Conservation (phyloP, 1,140 invertebrate genomes). For the Aphelenchoides avenae region DNA sequence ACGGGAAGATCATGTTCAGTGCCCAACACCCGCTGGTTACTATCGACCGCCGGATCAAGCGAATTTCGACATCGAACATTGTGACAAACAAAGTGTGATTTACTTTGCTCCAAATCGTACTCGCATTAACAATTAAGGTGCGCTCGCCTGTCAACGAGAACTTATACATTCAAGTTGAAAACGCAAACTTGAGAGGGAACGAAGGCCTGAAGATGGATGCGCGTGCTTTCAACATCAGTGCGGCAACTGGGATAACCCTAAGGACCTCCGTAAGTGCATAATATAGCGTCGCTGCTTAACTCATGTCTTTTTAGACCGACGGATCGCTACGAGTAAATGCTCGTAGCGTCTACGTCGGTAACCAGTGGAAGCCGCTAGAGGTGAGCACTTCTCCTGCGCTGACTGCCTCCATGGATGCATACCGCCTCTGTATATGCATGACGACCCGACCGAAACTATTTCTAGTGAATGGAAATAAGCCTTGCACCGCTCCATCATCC, state of each 20-base stretch:
- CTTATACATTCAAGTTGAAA: slow-evolving; percentile 36
- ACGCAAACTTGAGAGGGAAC: slow-evolving; percentile 43
- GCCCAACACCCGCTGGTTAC: slow-evolving; percentile 39
- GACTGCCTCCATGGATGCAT: slow-evolving; percentile 52
- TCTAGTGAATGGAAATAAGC: slow-evolving; percentile 46
- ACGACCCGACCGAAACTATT: slow-evolving; percentile 44
- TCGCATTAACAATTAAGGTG: too few species aligned
- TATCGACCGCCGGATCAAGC: slow-evolving; percentile 41
- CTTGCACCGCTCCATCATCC: slow-evolving; percentile 30
- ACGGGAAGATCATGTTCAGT: slow-evolving; percentile 45
- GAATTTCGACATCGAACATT: slow-evolving; percentile 37
- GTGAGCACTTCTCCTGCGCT: slow-evolving; percentile 46
- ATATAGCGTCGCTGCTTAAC: not conserved
- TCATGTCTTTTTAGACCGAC: slow-evolving; percentile 33
- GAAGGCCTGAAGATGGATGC: slow-evolving; percentile 44
- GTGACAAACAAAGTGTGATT: slow-evolving; percentile 51
- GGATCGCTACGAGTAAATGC: slow-evolving; percentile 37
- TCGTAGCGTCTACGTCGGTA: slow-evolving; percentile 31
- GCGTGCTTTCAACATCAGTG: slow-evolving; percentile 37
- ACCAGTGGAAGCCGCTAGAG: slow-evolving; percentile 28
- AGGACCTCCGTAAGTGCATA: slow-evolving; percentile 40
- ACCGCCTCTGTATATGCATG: slow-evolving; percentile 42
- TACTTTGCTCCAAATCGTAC: too few species aligned
- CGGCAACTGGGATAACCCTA: slow-evolving; percentile 29
- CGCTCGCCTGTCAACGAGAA: slow-evolving; percentile 43